Evolutionary conservation across 2,888 invertebrate species (phyloP).

Genomic region (Vanessa cardui): DNA sequence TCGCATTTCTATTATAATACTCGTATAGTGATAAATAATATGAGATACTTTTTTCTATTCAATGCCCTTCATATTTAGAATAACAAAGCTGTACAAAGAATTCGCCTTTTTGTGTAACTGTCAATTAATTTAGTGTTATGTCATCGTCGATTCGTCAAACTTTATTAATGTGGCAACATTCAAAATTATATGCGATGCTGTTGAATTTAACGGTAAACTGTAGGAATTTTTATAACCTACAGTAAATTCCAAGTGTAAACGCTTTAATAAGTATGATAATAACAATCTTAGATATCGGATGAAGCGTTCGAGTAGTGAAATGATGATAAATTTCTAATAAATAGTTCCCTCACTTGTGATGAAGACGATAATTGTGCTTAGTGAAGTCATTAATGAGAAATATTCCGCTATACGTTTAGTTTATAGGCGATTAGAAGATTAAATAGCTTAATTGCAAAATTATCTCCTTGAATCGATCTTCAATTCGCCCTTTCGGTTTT

Average conservation of each 20-base stretch:
- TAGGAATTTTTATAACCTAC: constrained; percentile 32
- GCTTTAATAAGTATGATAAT: constrained; percentile 10
- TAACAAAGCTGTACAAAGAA: not conserved
- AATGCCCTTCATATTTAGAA: no score
- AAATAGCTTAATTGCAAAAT: constrained; percentile 28
- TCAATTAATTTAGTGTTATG: constrained; percentile 18
- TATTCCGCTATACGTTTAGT: constrained; percentile 13
- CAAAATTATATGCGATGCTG: constrained; percentile 13
- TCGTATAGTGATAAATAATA: no score
- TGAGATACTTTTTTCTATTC: no score
- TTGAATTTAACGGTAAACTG: constrained; percentile 26
- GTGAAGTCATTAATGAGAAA: constrained; percentile 28
- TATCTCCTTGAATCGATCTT: constrained; percentile 32
- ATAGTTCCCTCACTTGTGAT: constrained; percentile 4
- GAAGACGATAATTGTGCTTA: constrained; percentile 16
- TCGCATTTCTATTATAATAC: no score
- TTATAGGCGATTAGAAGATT: constrained; percentile 23
- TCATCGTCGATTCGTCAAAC: constrained; percentile 27
- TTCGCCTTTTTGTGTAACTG: constrained; percentile 10
- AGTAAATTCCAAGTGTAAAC: constrained; percentile 21
- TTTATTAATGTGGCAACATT: constrained; percentile 23
- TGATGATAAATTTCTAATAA: constrained; percentile 12
- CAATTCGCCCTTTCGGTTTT: constrained; percentile 47
- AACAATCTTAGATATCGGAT: not conserved
- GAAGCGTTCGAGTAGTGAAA: not conserved